Evolutionary conservation across 2,113 vertebrate genomes (phyloP).

Genomic region (Campylomormyrus numenius): DNA sequence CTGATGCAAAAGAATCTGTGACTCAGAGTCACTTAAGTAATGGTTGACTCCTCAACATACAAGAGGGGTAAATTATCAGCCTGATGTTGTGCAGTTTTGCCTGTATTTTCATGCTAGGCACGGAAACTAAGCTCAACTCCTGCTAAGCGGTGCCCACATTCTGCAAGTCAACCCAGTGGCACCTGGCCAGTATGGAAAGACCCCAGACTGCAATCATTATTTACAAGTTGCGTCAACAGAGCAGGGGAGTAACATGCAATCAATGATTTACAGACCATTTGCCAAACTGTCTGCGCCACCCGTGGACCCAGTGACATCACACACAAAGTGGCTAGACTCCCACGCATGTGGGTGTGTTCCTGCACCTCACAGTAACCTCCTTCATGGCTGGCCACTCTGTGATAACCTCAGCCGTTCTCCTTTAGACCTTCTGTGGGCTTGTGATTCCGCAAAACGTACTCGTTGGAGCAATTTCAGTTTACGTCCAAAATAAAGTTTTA

Average conservation of each 20-base stretch:
- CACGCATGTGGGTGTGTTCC: not conserved
- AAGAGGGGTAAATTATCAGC: conserved; percentile 9
- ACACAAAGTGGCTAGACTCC: not conserved
- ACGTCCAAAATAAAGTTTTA: not conserved
- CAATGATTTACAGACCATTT: conserved; percentile 2
- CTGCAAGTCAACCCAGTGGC: not conserved
- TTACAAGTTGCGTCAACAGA: not conserved
- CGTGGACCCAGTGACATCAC: not conserved
- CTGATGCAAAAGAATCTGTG: not conserved
- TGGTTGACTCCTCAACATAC: conserved; percentile 7
- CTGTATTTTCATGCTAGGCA: not conserved
- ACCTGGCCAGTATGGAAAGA: not conserved
- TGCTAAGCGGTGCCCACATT: not conserved
- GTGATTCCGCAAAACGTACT: not conserved
- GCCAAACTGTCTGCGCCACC: not conserved
- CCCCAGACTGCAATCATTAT: not conserved
- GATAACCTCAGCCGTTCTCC: not conserved
- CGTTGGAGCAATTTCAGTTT: not conserved
- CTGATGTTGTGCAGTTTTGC: not conserved
- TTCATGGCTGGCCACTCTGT: not conserved
- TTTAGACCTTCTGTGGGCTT: not conserved
- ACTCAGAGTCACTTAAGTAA: not conserved
- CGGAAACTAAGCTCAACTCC: not conserved
- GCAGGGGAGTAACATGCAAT: not conserved
- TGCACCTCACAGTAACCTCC: not conserved